Evolutionary conservation across 2,888 invertebrate genomes (phyloP).

Genomic region (Cheilosia variabilis): DNA sequence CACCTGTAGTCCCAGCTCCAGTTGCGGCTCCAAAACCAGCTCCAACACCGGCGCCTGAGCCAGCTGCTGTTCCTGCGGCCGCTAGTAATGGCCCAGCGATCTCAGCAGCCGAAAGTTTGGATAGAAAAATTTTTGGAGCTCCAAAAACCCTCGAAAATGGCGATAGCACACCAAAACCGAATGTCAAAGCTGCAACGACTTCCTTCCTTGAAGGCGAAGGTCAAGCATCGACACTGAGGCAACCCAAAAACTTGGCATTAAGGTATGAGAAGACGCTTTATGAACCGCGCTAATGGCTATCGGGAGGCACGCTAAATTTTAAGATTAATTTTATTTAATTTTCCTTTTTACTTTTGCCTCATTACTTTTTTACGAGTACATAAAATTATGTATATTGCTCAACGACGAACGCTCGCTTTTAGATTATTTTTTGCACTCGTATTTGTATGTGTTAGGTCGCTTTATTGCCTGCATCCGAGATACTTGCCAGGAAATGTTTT

Average conservation of each 20-base stretch:
- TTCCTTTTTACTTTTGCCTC: constrained; percentile 16
- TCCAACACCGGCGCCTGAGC: constrained; percentile 73
- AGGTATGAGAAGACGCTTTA: constrained; percentile 72
- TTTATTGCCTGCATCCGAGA: constrained; percentile 50
- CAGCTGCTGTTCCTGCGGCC: constrained; percentile 51
- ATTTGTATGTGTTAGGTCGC: constrained; percentile 6
- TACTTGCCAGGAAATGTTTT: constrained; percentile 66
- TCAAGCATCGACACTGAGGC: constrained; percentile 76
- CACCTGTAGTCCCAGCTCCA: constrained; percentile 74
- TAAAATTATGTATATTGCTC: constrained; percentile 5
- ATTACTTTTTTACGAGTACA: constrained; percentile 7
- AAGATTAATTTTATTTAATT: constrained; percentile 13
- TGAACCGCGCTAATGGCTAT: constrained; percentile 7
- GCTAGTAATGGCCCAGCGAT: constrained; percentile 54
- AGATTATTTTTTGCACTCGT: constrained; percentile 14
- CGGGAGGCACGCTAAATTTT: constrained; percentile 3
- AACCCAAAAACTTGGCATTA: constrained; percentile 76
- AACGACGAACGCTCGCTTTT: constrained; percentile 6
- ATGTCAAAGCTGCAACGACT: constrained; percentile 81
- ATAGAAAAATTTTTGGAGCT: constrained; percentile 78
- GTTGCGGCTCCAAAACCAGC: constrained; percentile 46
- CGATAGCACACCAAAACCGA: constrained; percentile 77
- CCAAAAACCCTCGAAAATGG: constrained; percentile 78
- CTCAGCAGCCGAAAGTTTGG: constrained; percentile 76
- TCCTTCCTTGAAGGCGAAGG: constrained; percentile 81